These are phyloP conservation scores for Diploptera punctata DNA, from an alignment of 2,888 invertebrate genomes.

Conservation along the genomic window DNA sequence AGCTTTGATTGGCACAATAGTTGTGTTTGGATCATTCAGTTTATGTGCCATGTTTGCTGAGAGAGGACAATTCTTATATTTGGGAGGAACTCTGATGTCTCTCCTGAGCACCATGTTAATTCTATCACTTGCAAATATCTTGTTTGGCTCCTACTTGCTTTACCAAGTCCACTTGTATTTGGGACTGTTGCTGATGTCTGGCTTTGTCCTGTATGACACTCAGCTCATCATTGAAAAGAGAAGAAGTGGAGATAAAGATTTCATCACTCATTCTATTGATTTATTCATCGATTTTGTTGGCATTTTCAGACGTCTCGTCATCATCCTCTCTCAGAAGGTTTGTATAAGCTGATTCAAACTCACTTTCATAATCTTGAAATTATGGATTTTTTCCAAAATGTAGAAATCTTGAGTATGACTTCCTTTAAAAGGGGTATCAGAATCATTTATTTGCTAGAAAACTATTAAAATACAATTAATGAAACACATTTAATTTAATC, in stretches of 20 bases:
- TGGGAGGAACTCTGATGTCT: conserved; percentile 89
- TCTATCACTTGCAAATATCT: conserved; percentile 81
- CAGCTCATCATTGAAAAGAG: conserved; percentile 94
- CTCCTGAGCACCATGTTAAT: conserved; percentile 79
- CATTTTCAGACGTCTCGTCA: conserved; percentile 89
- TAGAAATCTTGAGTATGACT: no score
- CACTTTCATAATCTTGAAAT: no score
- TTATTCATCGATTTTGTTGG: conserved; percentile 95
- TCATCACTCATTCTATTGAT: conserved; percentile 89
- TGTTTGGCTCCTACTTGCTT: conserved; percentile 81
- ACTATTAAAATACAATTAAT: no score
- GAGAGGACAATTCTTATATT: conserved; percentile 86
- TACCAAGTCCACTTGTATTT: conserved; percentile 85
- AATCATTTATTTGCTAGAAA: no score
- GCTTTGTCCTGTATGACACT: conserved; percentile 96
- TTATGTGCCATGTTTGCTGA: conserved; percentile 86
- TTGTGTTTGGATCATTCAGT: conserved; percentile 93
- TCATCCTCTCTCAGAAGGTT: conserved; percentile 91
- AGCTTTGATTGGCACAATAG: conserved; percentile 81
- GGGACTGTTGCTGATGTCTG: conserved; percentile 91
- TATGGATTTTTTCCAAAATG: no score
- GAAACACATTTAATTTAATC: no score
- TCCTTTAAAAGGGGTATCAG: no score
- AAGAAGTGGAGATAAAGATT: conserved; percentile 90
- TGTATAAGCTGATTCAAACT: conserved; percentile 45